Percentiles rank a stretch among this genome's conserved stretches.
Conservation (phyloP, 1,140 invertebrate genomes). For the Drosophila sproati region DNA sequence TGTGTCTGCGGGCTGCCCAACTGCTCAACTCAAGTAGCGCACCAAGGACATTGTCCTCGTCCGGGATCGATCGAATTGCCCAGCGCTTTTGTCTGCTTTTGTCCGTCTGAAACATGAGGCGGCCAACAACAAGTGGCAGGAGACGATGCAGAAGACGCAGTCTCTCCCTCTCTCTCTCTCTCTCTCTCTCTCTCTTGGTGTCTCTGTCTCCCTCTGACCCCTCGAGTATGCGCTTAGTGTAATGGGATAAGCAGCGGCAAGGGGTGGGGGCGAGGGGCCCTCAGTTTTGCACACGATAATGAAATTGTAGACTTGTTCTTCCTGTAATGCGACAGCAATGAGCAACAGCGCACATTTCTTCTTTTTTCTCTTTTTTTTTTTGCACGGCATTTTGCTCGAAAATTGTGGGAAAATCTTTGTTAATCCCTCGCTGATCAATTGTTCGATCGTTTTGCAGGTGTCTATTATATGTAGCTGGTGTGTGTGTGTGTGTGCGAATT, state of each 20-base stretch:
- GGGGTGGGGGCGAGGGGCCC: constrained; percentile 16
- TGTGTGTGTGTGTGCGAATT: constrained; percentile 14
- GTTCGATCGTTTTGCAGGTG: constrained; percentile 71
- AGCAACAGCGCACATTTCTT: constrained; percentile 12
- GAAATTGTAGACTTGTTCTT: constrained; percentile 80
- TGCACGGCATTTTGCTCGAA: constrained; percentile 51
- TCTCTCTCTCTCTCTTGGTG: constrained; percentile 3
- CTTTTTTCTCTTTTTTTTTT: background rate
- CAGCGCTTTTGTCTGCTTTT: constrained; percentile 40
- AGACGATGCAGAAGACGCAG: background rate
- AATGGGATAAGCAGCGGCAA: constrained; percentile 70
- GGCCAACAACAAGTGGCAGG: constrained; percentile 58
- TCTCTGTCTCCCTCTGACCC: constrained; percentile 11
- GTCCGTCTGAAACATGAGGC: constrained; percentile 63
- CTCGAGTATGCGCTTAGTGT: constrained; percentile 65
- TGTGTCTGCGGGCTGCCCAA: constrained; percentile 17
- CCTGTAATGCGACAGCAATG: constrained; percentile 31
- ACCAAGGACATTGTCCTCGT: constrained; percentile 59
- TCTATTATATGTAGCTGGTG: constrained; percentile 23
- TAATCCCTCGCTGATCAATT: constrained; percentile 74
- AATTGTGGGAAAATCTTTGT: constrained; percentile 78
- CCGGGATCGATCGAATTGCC: constrained; percentile 44
- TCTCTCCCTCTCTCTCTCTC: background rate
- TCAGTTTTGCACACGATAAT: constrained; percentile 57
- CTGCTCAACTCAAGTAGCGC: constrained; percentile 59